phyloP scores from a whole-genome alignment of 2,113 vertebrate genomes.

The Lycaon pictus region DNA sequence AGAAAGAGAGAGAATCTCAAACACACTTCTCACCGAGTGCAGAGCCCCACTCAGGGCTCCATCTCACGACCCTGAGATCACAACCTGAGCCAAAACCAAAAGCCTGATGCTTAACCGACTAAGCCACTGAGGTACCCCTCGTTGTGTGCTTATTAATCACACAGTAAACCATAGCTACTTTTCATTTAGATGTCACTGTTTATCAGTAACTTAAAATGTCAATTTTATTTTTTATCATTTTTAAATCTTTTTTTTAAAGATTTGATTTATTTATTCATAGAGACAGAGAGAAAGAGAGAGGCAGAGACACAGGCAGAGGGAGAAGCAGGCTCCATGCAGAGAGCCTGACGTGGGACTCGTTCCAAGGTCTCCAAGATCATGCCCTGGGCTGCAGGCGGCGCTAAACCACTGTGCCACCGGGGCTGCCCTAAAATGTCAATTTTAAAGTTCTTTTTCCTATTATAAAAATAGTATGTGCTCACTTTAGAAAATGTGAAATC shows the following conservation, averaged over 20 bases:
- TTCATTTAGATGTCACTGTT: conserved; percentile 41
- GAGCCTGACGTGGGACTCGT: too few species aligned
- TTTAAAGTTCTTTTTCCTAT: conserved; percentile 22
- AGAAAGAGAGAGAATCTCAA: not conserved
- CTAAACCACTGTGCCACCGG: too few species aligned
- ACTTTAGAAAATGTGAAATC: conserved; percentile 32
- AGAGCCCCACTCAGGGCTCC: not conserved
- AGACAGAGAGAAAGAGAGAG: too few species aligned
- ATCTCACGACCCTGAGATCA: not conserved
- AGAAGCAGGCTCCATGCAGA: too few species aligned
- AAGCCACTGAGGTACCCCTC: not conserved
- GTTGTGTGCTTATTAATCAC: conserved; percentile 44
- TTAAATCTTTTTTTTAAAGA: too few species aligned
- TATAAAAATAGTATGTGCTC: conserved; percentile 14
- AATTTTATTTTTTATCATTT: not conserved
- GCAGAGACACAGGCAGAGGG: too few species aligned
- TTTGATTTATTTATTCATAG: too few species aligned
- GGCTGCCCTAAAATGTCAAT: not conserved
- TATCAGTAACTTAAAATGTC: conserved; percentile 44
- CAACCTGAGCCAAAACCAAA: not conserved
- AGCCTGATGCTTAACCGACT: not conserved
- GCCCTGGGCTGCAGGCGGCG: too few species aligned
- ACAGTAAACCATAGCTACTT: conserved; percentile 18
- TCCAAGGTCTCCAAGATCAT: too few species aligned
- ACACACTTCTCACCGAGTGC: not conserved